Evolutionary conservation across 2,113 vertebrate species (phyloP), one percentile per base, ranked within the genome.

Genomic region (Lipophrys pholis): DNA sequence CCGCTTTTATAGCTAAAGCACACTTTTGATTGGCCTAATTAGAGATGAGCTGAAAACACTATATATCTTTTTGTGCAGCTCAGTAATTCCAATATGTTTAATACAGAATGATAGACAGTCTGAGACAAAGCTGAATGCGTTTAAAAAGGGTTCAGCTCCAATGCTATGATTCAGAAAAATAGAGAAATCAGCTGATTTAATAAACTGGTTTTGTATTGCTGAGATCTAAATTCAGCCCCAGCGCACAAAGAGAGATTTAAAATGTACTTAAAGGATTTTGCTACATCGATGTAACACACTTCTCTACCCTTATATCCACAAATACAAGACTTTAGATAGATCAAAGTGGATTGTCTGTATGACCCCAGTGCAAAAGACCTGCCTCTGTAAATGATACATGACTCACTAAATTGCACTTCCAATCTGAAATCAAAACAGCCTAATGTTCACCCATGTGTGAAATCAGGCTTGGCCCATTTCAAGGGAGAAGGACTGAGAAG

Each of bases 1-100:
- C 51, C 5, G n/a, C 41, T 70, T 80, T 62, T 73, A 58, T 73
- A 64, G 77, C 69, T 74, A 73, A 65, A 69, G 54, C 45, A 38
- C n/a, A 78, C 21, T 67, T 87, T 63, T 80, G 78, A 85, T 78
- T 79, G 71, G 71, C 67, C 68, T 87, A 74, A 87, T 89, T 86
- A 86, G 54, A 69, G 50, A 60, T 48, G 21, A 73, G 63, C 58
- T 62, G 49, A 14, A 52, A 60, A 73, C 35, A 69, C 41, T 14
- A 49, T 52, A 54, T 40, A 51, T 46, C 53, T 52, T 64, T 64
- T 64, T 69, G 49, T 61, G 43, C 41, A 48, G 39, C 46, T 62
- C 2, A 5, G 45, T 45, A 43, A 69, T 43, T 41, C 48, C 12
- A 62, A 57, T 30, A 66, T 56, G 51, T 58, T 57, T 7, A 49